phyloP scores from a whole-genome alignment of 2,888 invertebrate species.

The Dicranocentrus wangi region DNA sequence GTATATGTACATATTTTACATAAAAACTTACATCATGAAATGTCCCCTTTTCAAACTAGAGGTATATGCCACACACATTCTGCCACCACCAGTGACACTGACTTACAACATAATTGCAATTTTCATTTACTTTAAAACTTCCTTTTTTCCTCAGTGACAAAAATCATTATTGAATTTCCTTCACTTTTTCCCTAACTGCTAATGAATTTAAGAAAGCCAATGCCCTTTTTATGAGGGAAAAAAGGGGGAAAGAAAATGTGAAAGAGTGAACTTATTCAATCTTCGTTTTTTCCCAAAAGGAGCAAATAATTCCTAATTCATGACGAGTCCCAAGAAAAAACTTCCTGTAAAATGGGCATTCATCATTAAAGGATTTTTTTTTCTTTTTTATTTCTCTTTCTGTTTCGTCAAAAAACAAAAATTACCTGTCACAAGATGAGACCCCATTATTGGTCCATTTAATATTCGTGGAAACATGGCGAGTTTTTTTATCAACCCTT shows the following conservation, averaged over 20 bases:
- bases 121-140: conserved; percentile 5
- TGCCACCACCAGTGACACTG: background rate
- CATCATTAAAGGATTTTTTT: conserved; percentile 52
- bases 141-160: background rate
- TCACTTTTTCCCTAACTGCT: background rate
- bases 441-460: conserved; percentile 57
- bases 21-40: no score
- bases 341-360: conserved; percentile 36
- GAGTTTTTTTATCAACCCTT: conserved; percentile 57
- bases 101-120: conserved; percentile 30
- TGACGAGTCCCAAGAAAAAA: conserved; percentile 4
- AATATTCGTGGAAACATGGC: conserved; percentile 53
- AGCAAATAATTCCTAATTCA: conserved; percentile 48
- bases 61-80: conserved; percentile 18
- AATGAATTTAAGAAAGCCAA: conserved; percentile 19
- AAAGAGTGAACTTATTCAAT: conserved; percentile 27
- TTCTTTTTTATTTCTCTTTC: conserved; percentile 21
- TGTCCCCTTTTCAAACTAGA: no score
- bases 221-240: background rate
- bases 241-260: background rate
- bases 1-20: background rate
- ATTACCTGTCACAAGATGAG: conserved; percentile 59
- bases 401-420: conserved; percentile 45
- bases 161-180: conserved; percentile 24
- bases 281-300: conserved; percentile 26